phyloP scores from a whole-genome alignment of 2,113 vertebrate genomes.

The Vombatus ursinus region DNA sequence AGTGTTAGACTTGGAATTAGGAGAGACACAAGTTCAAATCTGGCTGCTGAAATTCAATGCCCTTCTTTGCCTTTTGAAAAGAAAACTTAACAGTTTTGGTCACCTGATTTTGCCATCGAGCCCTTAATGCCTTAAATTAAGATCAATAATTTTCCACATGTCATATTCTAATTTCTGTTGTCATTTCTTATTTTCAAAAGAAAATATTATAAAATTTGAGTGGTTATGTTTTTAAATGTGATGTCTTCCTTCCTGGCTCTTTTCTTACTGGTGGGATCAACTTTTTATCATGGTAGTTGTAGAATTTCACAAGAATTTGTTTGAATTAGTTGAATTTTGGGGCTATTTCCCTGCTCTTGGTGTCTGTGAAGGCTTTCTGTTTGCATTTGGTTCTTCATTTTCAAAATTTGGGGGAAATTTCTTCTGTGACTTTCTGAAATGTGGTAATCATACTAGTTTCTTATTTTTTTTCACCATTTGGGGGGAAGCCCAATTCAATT shows the following conservation, averaged over 20 bases:
- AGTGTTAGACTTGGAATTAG: neutral
- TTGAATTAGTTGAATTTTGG: neutral
- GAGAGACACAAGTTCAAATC: neutral
- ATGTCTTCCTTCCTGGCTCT: neutral
- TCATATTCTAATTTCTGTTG: neutral
- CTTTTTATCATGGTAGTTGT: neutral
- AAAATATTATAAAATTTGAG: neutral
- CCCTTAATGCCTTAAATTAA: neutral
- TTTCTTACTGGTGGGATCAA: neutral
- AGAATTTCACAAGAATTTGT: neutral
- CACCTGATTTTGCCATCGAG: neutral
- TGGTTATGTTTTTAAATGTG: neutral
- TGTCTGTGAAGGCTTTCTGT: neutral
- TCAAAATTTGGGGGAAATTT: neutral
- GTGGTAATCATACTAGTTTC: neutral
- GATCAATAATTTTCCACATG: neutral
- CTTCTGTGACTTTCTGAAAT: neutral
- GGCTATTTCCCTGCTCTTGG: no score
- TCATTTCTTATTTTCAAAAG: neutral
- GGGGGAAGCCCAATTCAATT: neutral
- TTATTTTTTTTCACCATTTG: neutral
- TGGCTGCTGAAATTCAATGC: neutral
- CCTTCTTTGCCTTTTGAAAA: neutral
- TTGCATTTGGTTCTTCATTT: neutral
- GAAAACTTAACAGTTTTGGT: neutral